Evolutionary conservation across 2,797 vertebrate species (phyloP).

Genomic region (Silurus lanzhouensis): DNA sequence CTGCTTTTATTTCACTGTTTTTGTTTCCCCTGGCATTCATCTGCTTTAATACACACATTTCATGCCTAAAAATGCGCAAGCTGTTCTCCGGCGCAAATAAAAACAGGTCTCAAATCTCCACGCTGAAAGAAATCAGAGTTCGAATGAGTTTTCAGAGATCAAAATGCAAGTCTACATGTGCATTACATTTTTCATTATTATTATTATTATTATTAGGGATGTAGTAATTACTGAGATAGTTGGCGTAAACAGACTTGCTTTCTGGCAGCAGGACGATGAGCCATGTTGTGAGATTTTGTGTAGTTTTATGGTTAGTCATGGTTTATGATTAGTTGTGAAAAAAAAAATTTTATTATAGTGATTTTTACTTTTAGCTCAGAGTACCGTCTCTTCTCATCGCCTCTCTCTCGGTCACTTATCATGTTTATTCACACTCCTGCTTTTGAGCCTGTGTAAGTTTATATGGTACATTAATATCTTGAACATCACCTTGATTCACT

Average conservation of each 20-base stretch:
- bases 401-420: neutral
- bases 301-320: neutral
- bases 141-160: constrained; percentile 44
- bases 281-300: constrained; percentile 57
- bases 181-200: neutral
- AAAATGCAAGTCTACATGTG: constrained; percentile 21
- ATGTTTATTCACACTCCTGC: too few species aligned
- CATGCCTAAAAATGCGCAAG: neutral
- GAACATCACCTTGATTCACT: too few species aligned
- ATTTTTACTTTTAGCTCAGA: neutral
- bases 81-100: constrained; percentile 33
- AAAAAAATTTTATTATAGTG: neutral
- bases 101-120: neutral
- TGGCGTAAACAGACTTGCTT: constrained; percentile 50
- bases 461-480: too few species aligned
- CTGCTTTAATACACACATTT: neutral
- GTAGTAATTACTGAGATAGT: constrained; percentile 54
- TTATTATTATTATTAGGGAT: too few species aligned
- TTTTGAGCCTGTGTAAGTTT: too few species aligned
- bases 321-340: neutral
- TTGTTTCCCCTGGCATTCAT: neutral
- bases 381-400: neutral
- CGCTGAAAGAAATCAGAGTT: constrained; percentile 13
- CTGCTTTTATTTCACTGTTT: neutral
- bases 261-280: constrained; percentile 41